Base-by-base conservation (phyloP, 2,113 vertebrate genomes). In the Platysternon megacephalum region DNA sequence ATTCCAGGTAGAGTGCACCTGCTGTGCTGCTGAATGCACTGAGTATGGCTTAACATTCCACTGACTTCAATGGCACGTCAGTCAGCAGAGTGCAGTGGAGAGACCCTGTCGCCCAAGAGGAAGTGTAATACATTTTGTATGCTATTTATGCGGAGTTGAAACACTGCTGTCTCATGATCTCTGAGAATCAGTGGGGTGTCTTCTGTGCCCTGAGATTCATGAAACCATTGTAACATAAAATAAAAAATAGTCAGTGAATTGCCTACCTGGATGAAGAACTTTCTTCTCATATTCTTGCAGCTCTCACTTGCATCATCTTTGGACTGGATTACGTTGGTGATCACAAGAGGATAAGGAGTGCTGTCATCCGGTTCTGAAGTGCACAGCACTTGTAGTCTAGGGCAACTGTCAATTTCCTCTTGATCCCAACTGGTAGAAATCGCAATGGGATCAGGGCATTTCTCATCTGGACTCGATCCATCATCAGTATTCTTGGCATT, bases 251-350 rank as follows among this genome's bases (percentile, higher is more conserved):
- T 52, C 11, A 39, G 9, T 0, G 0, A 49, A 44, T 10, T 84
- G 58, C 97, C 32, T 99, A 99, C 99, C 99, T 99, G 99, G 93
- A 98, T 94, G 91, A 99, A 99, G 97, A 99, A 98, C 35, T 98
- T 98, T 88, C 97, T 98, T 95, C 98, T 98, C 1, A 58, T 85
- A 82, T 84, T 93, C 95, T 97, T 98, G 97, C 93, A 97, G 61
- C 97, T 95, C 0, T 98, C 97, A 2, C 89, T 97, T 79, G 94
- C 96, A 13, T 95, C 55, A 11, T 91, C 94, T 55, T 91, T 98
- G 74, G 95, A 85, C 26, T 93, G 92, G n/a, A 93, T 35, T 1
- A 91, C 82, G 81, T 94, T 97, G 1, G 96, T 93, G 90, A 96
- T 94, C 85, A 91, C 93, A 0, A 94, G 86, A 79, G 95, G 97